Evolutionary conservation across 2,888 invertebrate genomes (phyloP), one percentile per base, ranked within the genome.

Genomic region (Strigamia crassipes): DNA sequence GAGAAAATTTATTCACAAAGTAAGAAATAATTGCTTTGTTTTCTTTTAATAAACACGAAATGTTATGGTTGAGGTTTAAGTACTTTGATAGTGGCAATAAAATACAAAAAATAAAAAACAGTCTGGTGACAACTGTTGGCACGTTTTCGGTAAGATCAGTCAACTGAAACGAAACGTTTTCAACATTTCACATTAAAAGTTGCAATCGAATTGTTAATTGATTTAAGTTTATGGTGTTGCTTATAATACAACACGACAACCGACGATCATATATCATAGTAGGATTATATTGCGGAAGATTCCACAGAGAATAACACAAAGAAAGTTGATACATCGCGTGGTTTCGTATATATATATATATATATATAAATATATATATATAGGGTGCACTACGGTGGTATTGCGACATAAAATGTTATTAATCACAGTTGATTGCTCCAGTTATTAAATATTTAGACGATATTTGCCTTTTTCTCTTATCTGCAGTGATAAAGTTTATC

Each of bases 371-470:
- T n/a, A n/a, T n/a, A n/a, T n/a, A n/a, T n/a, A n/a, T 34, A 34
- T 34, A 34, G 4, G 4, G 34, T 34, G 6, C 6, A 34, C 34
- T 5, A 5, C n/a, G n/a, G 34, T n/a, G n/a, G 34, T 6, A 3
- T 34, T 34, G 42, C 10, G 12, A 42, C 42, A 42, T 42, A 10
- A 42, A 42, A 3, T 42, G 42, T 42, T 42, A 42, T 42, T 42
- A 42, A 42, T 42, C 42, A 42, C 42, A 42, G 6, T 18, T 61
- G 23, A 21, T 61, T 18, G 23, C 21, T 21, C 9, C 18, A 61
- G 21, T 61, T 61, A 61, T 61, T 61, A 61, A 61, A 61, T 61
- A 61, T 61, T 61, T 61, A 2, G 61, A 61, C 18, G 18, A 61
- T 61, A 18, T 18, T 21, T n/a, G n/a, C n/a, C n/a, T 18, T 61